Conservation (phyloP, 2,113 vertebrate genomes). For the Lasiurus cinereus region DNA sequence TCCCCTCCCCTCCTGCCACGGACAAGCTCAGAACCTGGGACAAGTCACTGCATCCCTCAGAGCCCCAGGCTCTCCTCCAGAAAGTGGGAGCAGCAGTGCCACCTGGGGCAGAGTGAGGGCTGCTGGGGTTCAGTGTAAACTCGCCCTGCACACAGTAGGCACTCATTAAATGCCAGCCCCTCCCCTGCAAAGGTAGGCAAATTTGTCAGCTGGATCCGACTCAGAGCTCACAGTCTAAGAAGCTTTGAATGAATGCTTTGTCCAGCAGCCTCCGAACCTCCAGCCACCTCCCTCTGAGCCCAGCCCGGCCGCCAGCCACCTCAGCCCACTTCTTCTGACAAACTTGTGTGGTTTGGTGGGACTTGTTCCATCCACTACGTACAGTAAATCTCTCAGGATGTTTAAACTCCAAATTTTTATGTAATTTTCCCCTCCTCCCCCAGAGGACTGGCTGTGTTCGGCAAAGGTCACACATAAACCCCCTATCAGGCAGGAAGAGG, state of each 20-base stretch:
- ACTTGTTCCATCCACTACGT: not conserved
- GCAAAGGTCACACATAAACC: not conserved
- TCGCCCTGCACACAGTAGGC: not conserved
- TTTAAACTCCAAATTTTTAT: not conserved
- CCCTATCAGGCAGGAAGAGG: not conserved
- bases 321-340: not conserved
- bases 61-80: not conserved
- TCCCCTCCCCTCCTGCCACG: not conserved
- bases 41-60: not conserved
- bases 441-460: not conserved
- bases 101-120: rapidly evolving
- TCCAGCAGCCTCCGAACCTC: rapidly evolving
- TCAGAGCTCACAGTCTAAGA: not conserved
- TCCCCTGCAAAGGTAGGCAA: rapidly evolving
- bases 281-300: too few relatives aligned
- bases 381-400: not conserved
- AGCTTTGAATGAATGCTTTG: not conserved
- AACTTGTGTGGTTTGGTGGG: not conserved
- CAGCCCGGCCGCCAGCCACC: not conserved
- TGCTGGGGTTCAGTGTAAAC: not conserved
- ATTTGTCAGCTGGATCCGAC: not conserved
- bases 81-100: not conserved
- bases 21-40: not conserved
- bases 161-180: not conserved
- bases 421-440: not conserved